Base-by-base conservation (phyloP, 1,140 invertebrate species). In the Brachionus asplanchnoidis region DNA sequence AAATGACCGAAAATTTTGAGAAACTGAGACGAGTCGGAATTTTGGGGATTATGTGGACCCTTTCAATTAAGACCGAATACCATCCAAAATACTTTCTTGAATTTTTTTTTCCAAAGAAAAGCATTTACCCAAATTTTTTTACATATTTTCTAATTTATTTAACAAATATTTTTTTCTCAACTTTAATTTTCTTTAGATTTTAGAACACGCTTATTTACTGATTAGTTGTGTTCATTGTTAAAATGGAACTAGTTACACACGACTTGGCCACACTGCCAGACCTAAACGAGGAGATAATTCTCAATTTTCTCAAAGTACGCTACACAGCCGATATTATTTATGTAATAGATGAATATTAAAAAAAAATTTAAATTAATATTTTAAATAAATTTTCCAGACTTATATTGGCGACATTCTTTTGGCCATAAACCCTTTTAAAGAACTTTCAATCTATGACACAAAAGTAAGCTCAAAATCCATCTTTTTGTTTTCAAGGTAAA, bases 401-500 rank as follows among this genome's bases (percentile, higher is more conserved):
- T 95, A 94, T 88, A 94, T 95, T 86, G 94, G 94, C 9, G 93
- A 93, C 60, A 94, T 95, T 36, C 88, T 95, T 70, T 93, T 95
- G 50, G 94, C 93, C 0, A 92, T 95, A 23, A 95, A 95, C 88
- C 94, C 94, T 8, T 94, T 68, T 87, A 92, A 92, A 91, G 97
- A 97, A 88, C 96, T 97, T 90, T 96, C 96, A 3, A 97, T 98
- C 86, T 98, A 98, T 91, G 50, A 46, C 46, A 42, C 56, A 90
- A 42, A 65, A 42, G 68, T 73, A 42, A 73, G 3, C 44, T 46
- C 11, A n/a, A n/a, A 46, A 46, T 46, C 1, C 6, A 6, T 6
- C 7, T 36, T 36, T 7, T 28, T 68, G 4, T 2, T 20, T 32
- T 12, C 14, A 36, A 44, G 23, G 12, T 28, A 36, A 66, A 36